Percentiles rank a stretch among this genome's conserved stretches.
Conservation (phyloP, 2,888 invertebrate species). For the Hydrotaea cyrtoneurina region DNA sequence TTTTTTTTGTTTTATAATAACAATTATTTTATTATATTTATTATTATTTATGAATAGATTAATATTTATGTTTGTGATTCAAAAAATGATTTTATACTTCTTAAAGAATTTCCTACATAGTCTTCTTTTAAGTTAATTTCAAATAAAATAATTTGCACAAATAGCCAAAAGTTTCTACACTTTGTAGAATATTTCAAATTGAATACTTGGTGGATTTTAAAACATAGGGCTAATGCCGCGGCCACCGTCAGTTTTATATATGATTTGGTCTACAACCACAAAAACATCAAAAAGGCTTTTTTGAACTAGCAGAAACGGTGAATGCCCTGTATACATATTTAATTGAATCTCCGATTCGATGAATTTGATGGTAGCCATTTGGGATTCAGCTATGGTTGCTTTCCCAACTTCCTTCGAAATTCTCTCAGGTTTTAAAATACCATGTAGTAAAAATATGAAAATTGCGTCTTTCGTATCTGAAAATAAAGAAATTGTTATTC, state of each 20-base stretch:
- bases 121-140: background rate
- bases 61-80: background rate
- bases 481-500: background rate
- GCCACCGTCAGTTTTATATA: slow-evolving; percentile 30
- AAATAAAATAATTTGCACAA: background rate
- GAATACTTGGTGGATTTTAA: slow-evolving; percentile 16
- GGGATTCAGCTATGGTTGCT: slow-evolving; percentile 26
- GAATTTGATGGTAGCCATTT: slow-evolving; percentile 5
- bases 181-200: background rate
- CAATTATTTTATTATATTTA: too few relatives aligned
- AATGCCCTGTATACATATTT: slow-evolving; percentile 23
- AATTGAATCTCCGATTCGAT: slow-evolving; percentile 8
- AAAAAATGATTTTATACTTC: background rate
- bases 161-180: background rate
- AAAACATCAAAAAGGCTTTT: background rate
- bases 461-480: slow-evolving; percentile 7
- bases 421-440: slow-evolving; percentile 25
- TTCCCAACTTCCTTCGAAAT: background rate
- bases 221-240: slow-evolving; percentile 30
- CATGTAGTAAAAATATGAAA: slow-evolving; percentile 1
- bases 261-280: slow-evolving; percentile 29
- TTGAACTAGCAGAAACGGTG: slow-evolving; percentile 25
- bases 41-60: too few relatives aligned
- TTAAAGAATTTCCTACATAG: background rate
- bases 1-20: too few relatives aligned